phyloP scores from a whole-genome alignment of 2,113 vertebrate genomes.

The Zingel zingel region DNA sequence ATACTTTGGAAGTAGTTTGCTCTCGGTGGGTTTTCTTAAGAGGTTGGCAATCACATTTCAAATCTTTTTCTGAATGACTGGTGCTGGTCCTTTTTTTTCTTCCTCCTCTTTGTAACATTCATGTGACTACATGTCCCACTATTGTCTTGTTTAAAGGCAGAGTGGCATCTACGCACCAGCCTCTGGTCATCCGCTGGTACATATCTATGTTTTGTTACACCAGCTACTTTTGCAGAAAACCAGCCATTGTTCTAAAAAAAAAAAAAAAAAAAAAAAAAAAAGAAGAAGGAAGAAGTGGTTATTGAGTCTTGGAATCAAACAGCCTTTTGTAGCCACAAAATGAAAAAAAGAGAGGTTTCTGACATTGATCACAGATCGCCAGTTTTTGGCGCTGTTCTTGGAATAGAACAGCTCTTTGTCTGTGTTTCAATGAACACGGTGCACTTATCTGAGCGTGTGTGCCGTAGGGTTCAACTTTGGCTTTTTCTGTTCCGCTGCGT shows the following conservation, averaged over 20 bases:
- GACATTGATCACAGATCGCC: conserved; percentile 5
- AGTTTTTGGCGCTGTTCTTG: neutral
- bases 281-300: neutral
- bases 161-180: conserved; percentile 20
- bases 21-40: conserved; percentile 45
- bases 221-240: conserved; percentile 39
- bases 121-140: conserved; percentile 37
- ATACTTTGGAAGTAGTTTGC: conserved; percentile 51
- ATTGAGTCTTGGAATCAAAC: conserved; percentile 51
- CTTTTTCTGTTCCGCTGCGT: neutral
- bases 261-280: neutral
- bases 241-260: conserved; percentile 29
- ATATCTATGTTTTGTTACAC: conserved; percentile 16
- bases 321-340: conserved; percentile 26
- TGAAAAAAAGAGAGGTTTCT: neutral
- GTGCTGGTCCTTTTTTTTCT: neutral
- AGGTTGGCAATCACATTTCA: conserved; percentile 57
- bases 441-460: neutral
- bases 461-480: conserved; percentile 30
- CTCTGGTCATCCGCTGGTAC: neutral
- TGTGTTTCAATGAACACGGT: neutral
- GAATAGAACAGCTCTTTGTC: neutral
- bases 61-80: conserved; percentile 54
- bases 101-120: conserved; percentile 21
- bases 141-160: conserved; percentile 19